These are phyloP conservation scores for Entomobrya proxima DNA, from an alignment of 2,888 invertebrate genomes.

Conservation along the genomic window DNA sequence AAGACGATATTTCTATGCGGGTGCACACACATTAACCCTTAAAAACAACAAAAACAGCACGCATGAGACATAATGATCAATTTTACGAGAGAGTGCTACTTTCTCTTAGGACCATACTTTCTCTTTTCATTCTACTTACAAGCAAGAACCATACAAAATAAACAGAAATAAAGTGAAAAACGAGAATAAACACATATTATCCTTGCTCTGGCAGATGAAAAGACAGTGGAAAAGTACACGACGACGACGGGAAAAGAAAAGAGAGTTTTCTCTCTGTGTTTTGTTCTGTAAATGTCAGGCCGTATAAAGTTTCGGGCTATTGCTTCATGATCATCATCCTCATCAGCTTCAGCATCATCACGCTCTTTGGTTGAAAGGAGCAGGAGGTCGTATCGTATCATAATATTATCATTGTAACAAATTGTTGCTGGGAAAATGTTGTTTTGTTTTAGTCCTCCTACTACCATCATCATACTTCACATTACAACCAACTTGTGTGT, in stretches of 20 bases:
- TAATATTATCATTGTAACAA: slow-evolving; percentile 30
- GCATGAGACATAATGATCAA: slow-evolving; percentile 63
- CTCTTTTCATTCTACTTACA: background rate
- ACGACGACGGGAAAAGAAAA: background rate
- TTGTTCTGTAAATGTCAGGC: background rate
- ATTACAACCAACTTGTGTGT: too few species aligned
- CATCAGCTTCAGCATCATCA: background rate
- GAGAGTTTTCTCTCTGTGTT: background rate
- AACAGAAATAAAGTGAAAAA: slow-evolving; percentile 42
- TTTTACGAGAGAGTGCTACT: slow-evolving; percentile 54
- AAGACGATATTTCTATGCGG: background rate
- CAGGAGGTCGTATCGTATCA: slow-evolving; percentile 17
- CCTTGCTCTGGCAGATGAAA: background rate
- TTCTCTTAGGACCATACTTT: slow-evolving; percentile 13
- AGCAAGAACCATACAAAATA: background rate
- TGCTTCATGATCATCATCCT: background rate
- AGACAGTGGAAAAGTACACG: background rate
- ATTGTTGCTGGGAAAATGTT: slow-evolving; percentile 14
- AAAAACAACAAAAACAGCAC: slow-evolving; percentile 47
- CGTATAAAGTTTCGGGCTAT: background rate
- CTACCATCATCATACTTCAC: slow-evolving; percentile 29
- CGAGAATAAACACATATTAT: background rate
- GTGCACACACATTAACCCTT: slow-evolving; percentile 38
- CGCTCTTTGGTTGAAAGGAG: slow-evolving; percentile 2
- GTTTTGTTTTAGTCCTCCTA: slow-evolving; percentile 23